Percentiles rank a stretch among this genome's conserved stretches.
Evolutionary conservation across 2,113 vertebrate species (phyloP).

Genomic region (Myocastor coypus): DNA sequence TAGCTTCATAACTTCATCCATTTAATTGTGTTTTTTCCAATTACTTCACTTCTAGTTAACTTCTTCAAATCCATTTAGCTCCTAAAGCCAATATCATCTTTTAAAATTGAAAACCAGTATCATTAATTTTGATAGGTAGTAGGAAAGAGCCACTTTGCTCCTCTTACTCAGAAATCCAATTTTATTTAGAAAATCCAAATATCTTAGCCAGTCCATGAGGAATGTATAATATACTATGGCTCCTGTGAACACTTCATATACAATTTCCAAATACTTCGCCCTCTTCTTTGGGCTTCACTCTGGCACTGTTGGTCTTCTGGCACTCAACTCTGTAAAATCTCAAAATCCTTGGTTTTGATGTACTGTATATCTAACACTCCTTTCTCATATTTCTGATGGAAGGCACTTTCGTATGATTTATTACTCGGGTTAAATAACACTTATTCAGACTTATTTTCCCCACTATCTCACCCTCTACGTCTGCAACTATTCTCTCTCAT

Average conservation of each 20-base stretch:
- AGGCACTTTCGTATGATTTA: neutral
- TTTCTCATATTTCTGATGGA: neutral
- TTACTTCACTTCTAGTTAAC: neutral
- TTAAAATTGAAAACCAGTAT: neutral
- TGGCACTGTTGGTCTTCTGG: neutral
- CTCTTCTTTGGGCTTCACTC: neutral
- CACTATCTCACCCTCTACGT: neutral
- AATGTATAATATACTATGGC: neutral
- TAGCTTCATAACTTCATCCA: neutral
- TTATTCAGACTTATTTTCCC: neutral
- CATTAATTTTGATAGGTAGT: neutral
- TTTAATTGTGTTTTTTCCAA: neutral
- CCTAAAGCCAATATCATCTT: neutral
- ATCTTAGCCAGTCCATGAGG: neutral
- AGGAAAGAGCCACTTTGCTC: neutral
- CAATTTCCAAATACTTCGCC: neutral
- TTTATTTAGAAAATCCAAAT: neutral
- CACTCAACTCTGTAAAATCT: neutral
- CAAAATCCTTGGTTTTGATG: neutral
- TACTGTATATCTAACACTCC: neutral
- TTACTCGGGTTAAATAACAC: slow-evolving; percentile 7
- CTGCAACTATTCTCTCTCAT: neutral
- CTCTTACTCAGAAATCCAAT: neutral
- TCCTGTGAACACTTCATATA: neutral
- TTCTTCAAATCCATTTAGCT: neutral